Conservation (phyloP, 2,113 vertebrate genomes). For the Pardalotus punctatus region DNA sequence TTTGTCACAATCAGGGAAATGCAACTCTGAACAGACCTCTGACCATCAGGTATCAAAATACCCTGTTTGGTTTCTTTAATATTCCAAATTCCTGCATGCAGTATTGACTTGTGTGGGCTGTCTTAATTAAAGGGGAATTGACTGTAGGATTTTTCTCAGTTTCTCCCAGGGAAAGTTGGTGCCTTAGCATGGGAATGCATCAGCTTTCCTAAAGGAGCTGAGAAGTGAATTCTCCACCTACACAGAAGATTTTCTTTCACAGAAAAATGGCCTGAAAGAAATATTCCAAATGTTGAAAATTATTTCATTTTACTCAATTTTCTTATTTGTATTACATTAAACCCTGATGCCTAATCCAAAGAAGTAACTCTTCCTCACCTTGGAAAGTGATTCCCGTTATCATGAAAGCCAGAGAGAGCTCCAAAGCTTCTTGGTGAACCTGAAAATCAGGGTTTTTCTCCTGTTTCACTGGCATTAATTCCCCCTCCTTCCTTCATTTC, state of each 20-base stretch:
- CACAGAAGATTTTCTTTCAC: not conserved
- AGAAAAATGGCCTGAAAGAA: not conserved
- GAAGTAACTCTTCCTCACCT: not conserved
- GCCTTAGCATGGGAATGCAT: not conserved
- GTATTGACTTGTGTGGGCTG: not conserved
- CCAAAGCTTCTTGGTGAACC: not conserved
- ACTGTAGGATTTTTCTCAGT: not conserved
- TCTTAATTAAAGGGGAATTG: not conserved
- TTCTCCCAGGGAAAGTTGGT: not conserved
- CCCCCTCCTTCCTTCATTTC: not conserved
- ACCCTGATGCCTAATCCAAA: not conserved
- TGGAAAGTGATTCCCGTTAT: not conserved
- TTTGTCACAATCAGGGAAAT: not conserved
- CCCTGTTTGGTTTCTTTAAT: not conserved
- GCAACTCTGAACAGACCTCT: not conserved
- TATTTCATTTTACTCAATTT: not conserved
- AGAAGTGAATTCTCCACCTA: not conserved
- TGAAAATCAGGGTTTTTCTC: slow-evolving; percentile 6
- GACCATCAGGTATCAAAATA: not conserved
- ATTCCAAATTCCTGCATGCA: not conserved
- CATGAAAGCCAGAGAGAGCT: not conserved
- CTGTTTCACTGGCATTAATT: not conserved
- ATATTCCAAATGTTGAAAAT: not conserved
- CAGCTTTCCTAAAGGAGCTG: not conserved
- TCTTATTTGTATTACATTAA: not conserved